Base-by-base conservation (phyloP, 2,888 invertebrate species). In the Megaustenia siamemsis region DNA sequence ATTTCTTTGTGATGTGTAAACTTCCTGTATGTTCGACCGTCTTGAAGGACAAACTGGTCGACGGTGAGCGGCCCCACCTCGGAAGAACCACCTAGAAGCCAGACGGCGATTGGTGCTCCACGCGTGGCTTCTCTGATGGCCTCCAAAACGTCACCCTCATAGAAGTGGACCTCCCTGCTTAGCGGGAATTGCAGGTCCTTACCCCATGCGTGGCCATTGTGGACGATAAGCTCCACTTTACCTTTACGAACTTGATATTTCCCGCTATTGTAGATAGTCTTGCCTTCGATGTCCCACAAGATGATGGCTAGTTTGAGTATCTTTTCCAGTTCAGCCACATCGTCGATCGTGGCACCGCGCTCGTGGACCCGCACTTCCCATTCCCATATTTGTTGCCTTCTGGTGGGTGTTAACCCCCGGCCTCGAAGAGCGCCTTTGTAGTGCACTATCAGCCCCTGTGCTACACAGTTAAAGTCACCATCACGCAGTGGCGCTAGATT, bases 381-480 rank as follows among this genome's bases (percentile, higher is more conserved):
- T 24, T 76, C 53, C 28, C 1, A 21, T 77, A 49, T 38, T 56
- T 38, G 56, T 28, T 56, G 53, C n/a, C 35, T 32, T 12, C 60
- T 40, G n/a, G 71, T 71, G 71, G 38, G 71, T 24, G 71, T 71
- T 8, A 71, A 40, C 2, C 71, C 71, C 21, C 40, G 71, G 21
- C 71, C 40, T 43, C 71, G n/a, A n/a, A 71, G 32, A 43, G 71
- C 40, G 71, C 71, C 71, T 32, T 71, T 40, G 40, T 40, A 71
- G 40, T 71, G 40, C 40, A 40, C 71, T 10, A 71, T 32, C 38
- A 38, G 15, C 8, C 38, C 40, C 43, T 71, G 71, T 1, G 71
- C 71, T 4, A 40, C 21, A 21, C 71, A 71, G 68, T n/a, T 32
- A 18, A 68, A 35, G 43, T 71, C 43, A n/a, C 71, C 71, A n/a